Evolutionary conservation across 2,113 vertebrate genomes (phyloP).

Genomic region (Platycercus adscitus): DNA sequence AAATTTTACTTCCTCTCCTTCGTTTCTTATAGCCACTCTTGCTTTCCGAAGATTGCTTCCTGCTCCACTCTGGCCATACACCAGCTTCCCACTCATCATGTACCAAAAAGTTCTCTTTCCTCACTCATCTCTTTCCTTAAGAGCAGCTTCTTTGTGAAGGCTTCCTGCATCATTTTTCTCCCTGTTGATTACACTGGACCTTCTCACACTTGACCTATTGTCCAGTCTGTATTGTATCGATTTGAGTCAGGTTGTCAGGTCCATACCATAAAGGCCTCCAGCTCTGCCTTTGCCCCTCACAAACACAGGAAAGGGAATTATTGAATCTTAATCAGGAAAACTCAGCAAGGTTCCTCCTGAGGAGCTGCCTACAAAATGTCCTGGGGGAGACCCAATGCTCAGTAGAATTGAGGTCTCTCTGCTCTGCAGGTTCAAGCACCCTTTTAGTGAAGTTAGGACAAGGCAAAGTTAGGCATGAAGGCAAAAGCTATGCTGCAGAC

Average conservation of each 20-base stretch:
- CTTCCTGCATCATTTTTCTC: conserved; percentile 16
- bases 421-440: neutral
- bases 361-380: neutral
- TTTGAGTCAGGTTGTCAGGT: neutral
- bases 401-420: neutral
- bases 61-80: neutral
- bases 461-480: neutral
- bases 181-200: neutral
- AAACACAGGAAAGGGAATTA: conserved; percentile 10
- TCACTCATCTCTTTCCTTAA: conserved; percentile 8
- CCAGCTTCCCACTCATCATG: neutral
- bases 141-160: conserved; percentile 14
- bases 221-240: neutral
- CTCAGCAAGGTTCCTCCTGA: neutral
- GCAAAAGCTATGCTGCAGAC: neutral
- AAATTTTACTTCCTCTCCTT: neutral
- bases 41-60: neutral
- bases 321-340: conserved; percentile 31
- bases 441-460: neutral
- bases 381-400: neutral
- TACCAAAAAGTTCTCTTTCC: neutral
- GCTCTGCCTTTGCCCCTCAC: neutral
- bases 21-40: neutral
- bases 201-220: conserved; percentile 15
- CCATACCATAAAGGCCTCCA: neutral